Evolutionary conservation across 2,888 invertebrate genomes (phyloP).

Genomic region (Steinernema scapterisci): DNA sequence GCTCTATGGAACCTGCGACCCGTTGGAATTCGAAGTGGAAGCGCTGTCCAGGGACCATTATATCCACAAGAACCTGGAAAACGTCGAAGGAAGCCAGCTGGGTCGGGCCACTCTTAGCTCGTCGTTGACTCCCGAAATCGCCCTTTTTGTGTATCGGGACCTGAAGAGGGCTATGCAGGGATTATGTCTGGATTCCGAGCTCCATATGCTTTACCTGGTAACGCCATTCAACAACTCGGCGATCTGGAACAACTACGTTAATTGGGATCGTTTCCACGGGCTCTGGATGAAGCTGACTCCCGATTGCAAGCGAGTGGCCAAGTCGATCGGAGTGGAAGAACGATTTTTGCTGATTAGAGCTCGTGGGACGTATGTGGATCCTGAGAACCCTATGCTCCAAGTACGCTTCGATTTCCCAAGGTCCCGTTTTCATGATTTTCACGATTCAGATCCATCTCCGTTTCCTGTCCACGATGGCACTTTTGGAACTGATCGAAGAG

Average conservation of each 20-base stretch:
- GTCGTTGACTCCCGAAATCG: slow-evolving; percentile 91
- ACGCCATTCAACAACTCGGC: slow-evolving; percentile 88
- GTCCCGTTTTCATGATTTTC: slow-evolving; percentile 10
- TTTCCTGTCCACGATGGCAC: slow-evolving; percentile 78
- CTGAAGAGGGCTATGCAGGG: slow-evolving; percentile 85
- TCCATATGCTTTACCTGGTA: slow-evolving; percentile 91
- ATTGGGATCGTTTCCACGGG: slow-evolving; percentile 75
- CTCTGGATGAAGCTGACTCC: slow-evolving; percentile 82
- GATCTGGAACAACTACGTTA: slow-evolving; percentile 77
- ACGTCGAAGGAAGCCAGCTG: slow-evolving; percentile 72
- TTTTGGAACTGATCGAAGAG: slow-evolving; percentile 91
- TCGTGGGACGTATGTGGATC: slow-evolving; percentile 37
- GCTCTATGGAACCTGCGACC: background rate
- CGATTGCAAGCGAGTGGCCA: slow-evolving; percentile 83
- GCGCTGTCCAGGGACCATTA: background rate
- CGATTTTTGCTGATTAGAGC: slow-evolving; percentile 77
- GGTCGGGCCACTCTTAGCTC: slow-evolving; percentile 90
- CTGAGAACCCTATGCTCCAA: slow-evolving; percentile 41
- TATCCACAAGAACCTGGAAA: slow-evolving; percentile 26
- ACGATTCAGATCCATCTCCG: slow-evolving; percentile 66
- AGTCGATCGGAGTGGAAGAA: slow-evolving; percentile 83
- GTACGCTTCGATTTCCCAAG: slow-evolving; percentile 32
- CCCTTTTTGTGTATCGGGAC: slow-evolving; percentile 84
- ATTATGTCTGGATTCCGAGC: slow-evolving; percentile 88
- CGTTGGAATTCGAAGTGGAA: background rate